Base-by-base conservation (phyloP, 1,140 invertebrate genomes). In the Zaprionus inermis region DNA sequence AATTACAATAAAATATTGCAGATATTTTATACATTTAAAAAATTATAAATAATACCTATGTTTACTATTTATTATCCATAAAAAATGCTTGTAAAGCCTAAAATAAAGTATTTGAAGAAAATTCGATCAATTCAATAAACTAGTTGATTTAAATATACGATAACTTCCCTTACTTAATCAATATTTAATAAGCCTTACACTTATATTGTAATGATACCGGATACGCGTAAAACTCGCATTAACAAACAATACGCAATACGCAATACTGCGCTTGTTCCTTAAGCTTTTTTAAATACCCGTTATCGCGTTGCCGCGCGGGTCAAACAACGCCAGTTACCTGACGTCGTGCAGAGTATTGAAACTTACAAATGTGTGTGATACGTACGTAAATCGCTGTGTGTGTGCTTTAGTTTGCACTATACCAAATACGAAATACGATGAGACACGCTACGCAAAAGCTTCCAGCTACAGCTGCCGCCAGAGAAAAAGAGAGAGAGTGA, bases 361-460 rank as follows among this genome's bases (percentile, higher is more conserved):
- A 46, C 44, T 63, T 59, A 46, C 68, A 57, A 49, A 66, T 36
- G 11, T 44, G 16, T 41, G 51, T 46, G 46, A 28, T 36, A 60
- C 36, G 44, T 36, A 60, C 36, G 44, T 22, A 18, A 28, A 28
- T 3, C 24, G 24, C 24, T 36, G 18, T 30, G 11, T 30, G 11
- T 63, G 16, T 57, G 59, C 24, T 36, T 61, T n/a, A 52, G 30
- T 64, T 52, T 52, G 22, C 46, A 36, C 9, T 41, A 32, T 11
- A 20, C 18, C 5, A 38, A 24, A 3, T 28, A 56, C 51, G 16
- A n/a, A 55, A 65, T 32, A 56, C 51, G 16, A 18, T n/a, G 24
- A 44, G 22, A 30, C 58, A 9, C n/a, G 22, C 60, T 38, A 41
- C 28, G 58, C 6, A 34, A 73, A 73, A 73, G 71, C 71, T 56